Conservation (phyloP, 1,140 invertebrate species). For the Theocolax elegans region DNA sequence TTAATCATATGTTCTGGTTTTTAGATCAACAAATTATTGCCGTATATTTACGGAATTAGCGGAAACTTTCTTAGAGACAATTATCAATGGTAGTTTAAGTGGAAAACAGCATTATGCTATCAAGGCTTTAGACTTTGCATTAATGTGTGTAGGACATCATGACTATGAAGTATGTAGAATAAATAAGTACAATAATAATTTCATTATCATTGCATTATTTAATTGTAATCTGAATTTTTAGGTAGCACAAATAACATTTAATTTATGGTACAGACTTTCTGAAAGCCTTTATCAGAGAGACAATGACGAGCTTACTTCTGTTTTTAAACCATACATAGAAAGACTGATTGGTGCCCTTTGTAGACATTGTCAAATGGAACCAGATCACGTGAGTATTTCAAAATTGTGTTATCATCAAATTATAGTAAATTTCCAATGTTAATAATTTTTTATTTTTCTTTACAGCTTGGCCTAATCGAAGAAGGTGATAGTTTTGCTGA, state of each 20-base stretch:
- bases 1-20: slow-evolving; percentile 48
- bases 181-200: slow-evolving; percentile 3
- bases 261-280: slow-evolving; percentile 95
- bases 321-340: slow-evolving; percentile 92
- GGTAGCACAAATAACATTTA: slow-evolving; percentile 97
- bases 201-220: slow-evolving; percentile 21
- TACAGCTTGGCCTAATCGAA: slow-evolving; percentile 85
- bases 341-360: slow-evolving; percentile 85
- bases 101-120: slow-evolving; percentile 81
- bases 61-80: slow-evolving; percentile 85
- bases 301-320: slow-evolving; percentile 78
- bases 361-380: slow-evolving; percentile 90
- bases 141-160: slow-evolving; percentile 95
- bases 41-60: slow-evolving; percentile 95
- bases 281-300: slow-evolving; percentile 93
- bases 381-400: slow-evolving; percentile 79
- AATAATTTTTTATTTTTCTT: slow-evolving; percentile 22
- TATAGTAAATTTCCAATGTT: background rate
- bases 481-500: slow-evolving; percentile 79
- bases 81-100: slow-evolving; percentile 69
- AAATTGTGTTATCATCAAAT: background rate
- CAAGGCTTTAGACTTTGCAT: slow-evolving; percentile 87
- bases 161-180: slow-evolving; percentile 84
- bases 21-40: slow-evolving; percentile 91
- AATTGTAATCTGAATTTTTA: slow-evolving; percentile 60